Base-by-base conservation (phyloP, 2,113 vertebrate genomes). In the Caretta caretta region DNA sequence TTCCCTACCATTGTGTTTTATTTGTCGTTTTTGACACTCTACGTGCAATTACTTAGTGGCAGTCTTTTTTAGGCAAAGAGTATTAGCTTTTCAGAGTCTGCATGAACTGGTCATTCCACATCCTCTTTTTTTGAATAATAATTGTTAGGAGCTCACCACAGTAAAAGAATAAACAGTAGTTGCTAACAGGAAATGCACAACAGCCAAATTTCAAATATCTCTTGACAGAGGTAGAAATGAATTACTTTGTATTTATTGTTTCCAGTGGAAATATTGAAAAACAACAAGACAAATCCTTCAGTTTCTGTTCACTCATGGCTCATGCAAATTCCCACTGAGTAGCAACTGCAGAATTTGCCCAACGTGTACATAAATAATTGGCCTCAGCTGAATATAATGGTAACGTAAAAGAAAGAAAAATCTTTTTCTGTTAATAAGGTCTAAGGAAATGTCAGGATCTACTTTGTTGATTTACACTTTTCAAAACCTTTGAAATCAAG, bases 51-150 rank as follows among this genome's bases (percentile, higher is more conserved):
- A 7, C 62, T 35, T 19, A 57, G 19, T 65, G 48, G 50, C 42
- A 20, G 31, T 14, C 20, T 80, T 49, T 72, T 86, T 86, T 27
- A 89, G 82, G 82, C 86, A 25, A 25, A 86, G 56, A 95, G 50
- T 56, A n/a, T 48, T 50, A 42, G 65, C 8, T 59, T 93, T 22
- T 80, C 31, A 72, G 53, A 72, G 24, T 49, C 46, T 54, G 2
- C 65, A 35, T 91, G 29, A 59, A 20, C 2, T 57, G 46, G 56
- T 29, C 25, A 11, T 27, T 85, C 50, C 31, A 65, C 10, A 17
- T 82, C 65, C 22, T 3, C 3, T 65, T 79, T 20, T 20, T 53
- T 35, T 19, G 20, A n/a, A 27, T 50, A 76, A 42, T 11, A 76
- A 38, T 49, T 90, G 24, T 19, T 29, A 49, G 24, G 35, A 76